A percentile compares a stretch with the other conserved stretches of the same genome.
phyloP scores from a whole-genome alignment of 2,888 invertebrate genomes.

The Napeogenes inachia region DNA sequence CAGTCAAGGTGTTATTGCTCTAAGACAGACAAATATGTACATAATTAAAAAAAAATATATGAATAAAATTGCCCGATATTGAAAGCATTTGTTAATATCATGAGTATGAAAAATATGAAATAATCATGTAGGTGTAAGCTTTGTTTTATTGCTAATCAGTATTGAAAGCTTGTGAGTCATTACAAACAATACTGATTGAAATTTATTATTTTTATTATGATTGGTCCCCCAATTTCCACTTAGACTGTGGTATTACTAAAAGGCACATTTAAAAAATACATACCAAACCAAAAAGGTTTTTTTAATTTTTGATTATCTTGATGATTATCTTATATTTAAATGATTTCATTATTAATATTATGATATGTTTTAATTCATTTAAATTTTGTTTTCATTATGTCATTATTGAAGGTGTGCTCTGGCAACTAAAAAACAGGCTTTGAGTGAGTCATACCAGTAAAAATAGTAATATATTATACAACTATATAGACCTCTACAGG shows the following conservation, averaged over 20 bases:
- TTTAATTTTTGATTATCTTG: neutral
- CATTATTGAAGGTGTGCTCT: constrained; percentile 11
- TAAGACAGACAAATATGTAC: neutral
- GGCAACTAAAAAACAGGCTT: constrained; percentile 11
- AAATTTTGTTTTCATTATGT: constrained; percentile 5
- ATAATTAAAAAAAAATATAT: no score
- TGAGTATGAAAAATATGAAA: neutral
- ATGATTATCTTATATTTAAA: neutral
- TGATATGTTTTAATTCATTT: neutral
- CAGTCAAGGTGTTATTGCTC: neutral
- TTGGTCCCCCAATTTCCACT: no score
- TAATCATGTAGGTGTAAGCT: neutral
- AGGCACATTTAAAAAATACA: neutral
- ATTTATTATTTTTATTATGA: constrained; percentile 4
- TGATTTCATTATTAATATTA: neutral
- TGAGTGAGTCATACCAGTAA: constrained; percentile 1
- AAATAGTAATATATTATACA: neutral
- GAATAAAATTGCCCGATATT: no score
- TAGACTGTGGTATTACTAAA: neutral
- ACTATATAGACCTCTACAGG: neutral
- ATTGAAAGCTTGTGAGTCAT: neutral
- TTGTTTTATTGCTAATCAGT: neutral
- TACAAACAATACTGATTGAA: constrained; percentile 6
- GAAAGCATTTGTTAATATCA: neutral
- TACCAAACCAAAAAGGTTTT: neutral